A percentile compares a stretch with the other conserved stretches of the same genome.
Conservation (phyloP, 2,888 invertebrate genomes). For the Periphyllus acericola region DNA sequence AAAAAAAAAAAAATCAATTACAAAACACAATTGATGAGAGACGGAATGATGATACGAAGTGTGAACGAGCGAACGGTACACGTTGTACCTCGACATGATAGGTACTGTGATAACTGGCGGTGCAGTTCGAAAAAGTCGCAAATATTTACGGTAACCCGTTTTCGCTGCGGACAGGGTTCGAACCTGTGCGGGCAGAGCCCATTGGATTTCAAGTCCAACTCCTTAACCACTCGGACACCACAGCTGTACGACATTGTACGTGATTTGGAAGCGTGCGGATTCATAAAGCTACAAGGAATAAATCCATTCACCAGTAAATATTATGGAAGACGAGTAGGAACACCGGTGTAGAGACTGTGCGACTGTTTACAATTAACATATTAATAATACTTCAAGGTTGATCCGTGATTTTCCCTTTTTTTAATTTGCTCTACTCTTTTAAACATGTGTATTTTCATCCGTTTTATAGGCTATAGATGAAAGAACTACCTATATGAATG, state of each 20-base stretch:
- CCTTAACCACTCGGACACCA: constrained; percentile 74
- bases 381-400: too few relatives aligned
- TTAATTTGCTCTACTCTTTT: too few relatives aligned
- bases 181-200: constrained; percentile 75
- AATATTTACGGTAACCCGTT: background rate
- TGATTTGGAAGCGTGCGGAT: too few relatives aligned
- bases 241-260: constrained; percentile 66
- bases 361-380: too few relatives aligned
- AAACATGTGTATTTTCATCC: too few relatives aligned
- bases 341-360: too few relatives aligned
- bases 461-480: too few relatives aligned
- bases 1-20: background rate
- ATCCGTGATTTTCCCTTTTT: too few relatives aligned
- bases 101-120: background rate
- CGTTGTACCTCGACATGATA: too few relatives aligned
- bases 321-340: background rate
- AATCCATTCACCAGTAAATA: background rate
- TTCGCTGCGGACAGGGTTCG: constrained; percentile 73
- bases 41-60: background rate
- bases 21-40: background rate
- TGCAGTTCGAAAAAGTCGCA: background rate
- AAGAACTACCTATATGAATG: too few relatives aligned
- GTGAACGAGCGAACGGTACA: background rate
- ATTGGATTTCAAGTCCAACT: constrained; percentile 76
- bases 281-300: too few relatives aligned